These are phyloP conservation scores for Anas platyrhynchos DNA, from an alignment of 2,113 vertebrate genomes.

Conservation along the genomic window DNA sequence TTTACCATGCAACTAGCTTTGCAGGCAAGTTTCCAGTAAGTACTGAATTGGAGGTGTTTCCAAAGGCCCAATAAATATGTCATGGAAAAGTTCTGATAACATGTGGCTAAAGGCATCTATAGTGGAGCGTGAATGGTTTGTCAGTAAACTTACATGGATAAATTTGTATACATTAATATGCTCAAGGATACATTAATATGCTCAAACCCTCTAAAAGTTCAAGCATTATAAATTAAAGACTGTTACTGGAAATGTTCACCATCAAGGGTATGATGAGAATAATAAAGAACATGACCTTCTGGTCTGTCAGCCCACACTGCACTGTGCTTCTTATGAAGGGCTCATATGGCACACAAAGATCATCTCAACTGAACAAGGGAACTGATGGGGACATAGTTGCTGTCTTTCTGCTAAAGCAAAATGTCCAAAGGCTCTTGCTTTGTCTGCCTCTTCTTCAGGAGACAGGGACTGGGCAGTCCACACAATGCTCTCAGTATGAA, in stretches of 20 bases:
- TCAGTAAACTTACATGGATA: neutral
- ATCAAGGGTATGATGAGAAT: neutral
- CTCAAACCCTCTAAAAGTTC: neutral
- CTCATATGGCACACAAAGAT: neutral
- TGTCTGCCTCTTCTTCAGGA: neutral
- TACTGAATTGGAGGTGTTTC: neutral
- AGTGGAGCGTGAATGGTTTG: neutral
- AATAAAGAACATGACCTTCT: neutral
- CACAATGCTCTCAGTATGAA: neutral
- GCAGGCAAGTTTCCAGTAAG: neutral
- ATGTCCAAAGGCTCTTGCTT: neutral
- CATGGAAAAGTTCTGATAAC: neutral
- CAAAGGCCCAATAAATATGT: neutral
- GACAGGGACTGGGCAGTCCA: neutral
- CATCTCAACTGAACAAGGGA: neutral
- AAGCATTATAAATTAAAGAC: constrained; percentile 34
- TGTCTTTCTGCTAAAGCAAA: too few species aligned
- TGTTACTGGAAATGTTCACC: constrained; percentile 22
- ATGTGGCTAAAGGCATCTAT: neutral
- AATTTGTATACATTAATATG: neutral
- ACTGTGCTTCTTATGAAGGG: neutral
- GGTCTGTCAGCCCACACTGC: neutral
- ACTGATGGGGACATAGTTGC: neutral
- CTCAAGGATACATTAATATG: neutral
- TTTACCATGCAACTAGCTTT: neutral